Percentiles rank a stretch among this genome's conserved stretches.
These are phyloP conservation scores for Heteropelma amictum DNA, from an alignment of 2,888 invertebrate genomes.

Conservation along the genomic window DNA sequence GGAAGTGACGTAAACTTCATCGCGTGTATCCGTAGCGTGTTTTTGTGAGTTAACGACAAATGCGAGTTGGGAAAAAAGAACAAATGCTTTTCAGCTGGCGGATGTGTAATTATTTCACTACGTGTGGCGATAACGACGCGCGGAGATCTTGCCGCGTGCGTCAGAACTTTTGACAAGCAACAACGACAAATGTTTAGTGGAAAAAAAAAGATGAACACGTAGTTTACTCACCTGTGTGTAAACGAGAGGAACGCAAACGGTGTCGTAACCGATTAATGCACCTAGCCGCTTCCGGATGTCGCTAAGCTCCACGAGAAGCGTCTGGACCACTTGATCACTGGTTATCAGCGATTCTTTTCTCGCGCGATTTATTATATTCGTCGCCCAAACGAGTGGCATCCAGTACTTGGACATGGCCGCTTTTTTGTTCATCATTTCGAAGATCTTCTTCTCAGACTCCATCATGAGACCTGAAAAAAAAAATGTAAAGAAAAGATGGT, in stretches of 20 bases:
- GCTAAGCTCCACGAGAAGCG: slow-evolving; percentile 91
- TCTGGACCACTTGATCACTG: slow-evolving; percentile 95
- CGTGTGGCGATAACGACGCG: slow-evolving; percentile 43
- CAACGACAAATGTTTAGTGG: background rate
- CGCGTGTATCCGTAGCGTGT: slow-evolving; percentile 41
- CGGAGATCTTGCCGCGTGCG: background rate
- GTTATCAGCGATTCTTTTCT: slow-evolving; percentile 90
- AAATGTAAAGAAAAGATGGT: background rate
- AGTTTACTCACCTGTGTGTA: slow-evolving; percentile 91
- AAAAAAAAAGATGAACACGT: too few relatives aligned
- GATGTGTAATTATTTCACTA: slow-evolving; percentile 34
- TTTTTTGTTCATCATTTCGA: slow-evolving; percentile 93
- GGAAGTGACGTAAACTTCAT: slow-evolving; percentile 11
- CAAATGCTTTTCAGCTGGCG: slow-evolving; percentile 10
- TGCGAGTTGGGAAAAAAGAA: slow-evolving; percentile 38
- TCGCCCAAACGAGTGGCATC: slow-evolving; percentile 97
- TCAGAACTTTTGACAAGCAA: slow-evolving; percentile 25
- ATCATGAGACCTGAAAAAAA: slow-evolving; percentile 86
- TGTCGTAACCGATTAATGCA: slow-evolving; percentile 92
- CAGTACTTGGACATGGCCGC: slow-evolving; percentile 95
- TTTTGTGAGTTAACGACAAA: slow-evolving; percentile 15
- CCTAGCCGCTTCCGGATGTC: slow-evolving; percentile 91
- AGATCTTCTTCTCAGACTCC: slow-evolving; percentile 94
- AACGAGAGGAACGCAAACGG: slow-evolving; percentile 94
- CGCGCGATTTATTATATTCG: slow-evolving; percentile 93